These are phyloP conservation scores for Cosmia trapezina DNA, from an alignment of 2,888 invertebrate species.

Conservation along the genomic window DNA sequence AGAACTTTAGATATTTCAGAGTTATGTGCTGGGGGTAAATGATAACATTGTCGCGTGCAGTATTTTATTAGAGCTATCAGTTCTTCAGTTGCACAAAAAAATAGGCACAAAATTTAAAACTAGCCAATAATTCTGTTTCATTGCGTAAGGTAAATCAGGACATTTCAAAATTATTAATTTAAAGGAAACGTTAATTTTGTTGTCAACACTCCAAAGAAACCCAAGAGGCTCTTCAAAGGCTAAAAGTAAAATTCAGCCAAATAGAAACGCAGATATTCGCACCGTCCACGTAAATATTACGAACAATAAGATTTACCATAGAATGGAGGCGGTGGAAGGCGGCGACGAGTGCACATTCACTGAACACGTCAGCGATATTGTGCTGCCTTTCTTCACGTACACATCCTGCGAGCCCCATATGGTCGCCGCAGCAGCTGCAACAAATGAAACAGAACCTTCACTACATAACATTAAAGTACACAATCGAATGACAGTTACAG, in stretches of 20 bases:
- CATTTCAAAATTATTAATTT: neutral
- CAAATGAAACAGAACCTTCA: slow-evolving; percentile 76
- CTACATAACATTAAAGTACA: slow-evolving; percentile 40
- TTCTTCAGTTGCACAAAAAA: neutral
- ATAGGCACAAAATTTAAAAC: neutral
- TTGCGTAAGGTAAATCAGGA: neutral
- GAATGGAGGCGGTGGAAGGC: slow-evolving; percentile 92
- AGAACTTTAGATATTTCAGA: too few species aligned
- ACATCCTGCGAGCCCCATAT: slow-evolving; percentile 96
- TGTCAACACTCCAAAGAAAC: neutral
- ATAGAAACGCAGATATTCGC: slow-evolving; percentile 38
- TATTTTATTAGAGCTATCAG: neutral
- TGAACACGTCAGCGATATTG: slow-evolving; percentile 96
- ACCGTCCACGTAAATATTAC: slow-evolving; percentile 36
- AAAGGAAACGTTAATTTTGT: neutral
- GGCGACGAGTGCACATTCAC: slow-evolving; percentile 96
- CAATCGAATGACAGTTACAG: slow-evolving; percentile 8
- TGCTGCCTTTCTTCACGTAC: slow-evolving; percentile 97
- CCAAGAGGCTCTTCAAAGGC: slow-evolving; percentile 4
- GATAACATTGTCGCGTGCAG: neutral
- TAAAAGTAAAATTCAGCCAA: slow-evolving; percentile 22
- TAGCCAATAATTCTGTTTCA: too few species aligned
- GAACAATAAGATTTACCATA: slow-evolving; percentile 89
- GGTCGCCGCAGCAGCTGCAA: slow-evolving; percentile 96
- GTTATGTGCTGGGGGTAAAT: neutral